Percentiles rank a stretch among this genome's conserved stretches.
phyloP scores from a whole-genome alignment of 2,797 vertebrate genomes.

The Brachyrhaphis roseni region DNA sequence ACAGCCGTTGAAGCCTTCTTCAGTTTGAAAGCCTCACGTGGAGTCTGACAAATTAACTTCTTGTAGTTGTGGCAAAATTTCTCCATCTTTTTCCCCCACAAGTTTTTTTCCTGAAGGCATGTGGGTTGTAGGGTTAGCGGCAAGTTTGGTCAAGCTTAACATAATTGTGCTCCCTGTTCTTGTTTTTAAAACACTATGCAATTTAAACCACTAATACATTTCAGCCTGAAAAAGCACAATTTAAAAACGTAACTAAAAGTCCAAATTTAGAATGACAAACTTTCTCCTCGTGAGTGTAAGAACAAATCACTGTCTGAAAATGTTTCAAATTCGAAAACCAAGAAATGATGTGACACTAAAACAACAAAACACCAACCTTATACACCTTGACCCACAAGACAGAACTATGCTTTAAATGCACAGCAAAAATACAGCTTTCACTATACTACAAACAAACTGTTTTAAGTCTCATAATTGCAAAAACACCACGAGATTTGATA shows the following conservation, averaged over 20 bases:
- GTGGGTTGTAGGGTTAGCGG: neutral
- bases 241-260: neutral
- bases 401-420: neutral
- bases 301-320: neutral
- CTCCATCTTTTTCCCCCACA: no score
- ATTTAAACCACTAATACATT: neutral
- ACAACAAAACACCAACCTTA: neutral
- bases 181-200: neutral
- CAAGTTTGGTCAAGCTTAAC: neutral
- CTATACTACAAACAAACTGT: neutral
- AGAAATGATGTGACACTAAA: neutral
- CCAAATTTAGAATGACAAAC: neutral
- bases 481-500: neutral
- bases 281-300: neutral
- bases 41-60: no score
- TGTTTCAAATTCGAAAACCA: neutral
- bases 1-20: no score
- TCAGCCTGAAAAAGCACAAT: neutral
- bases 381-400: neutral
- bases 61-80: no score
- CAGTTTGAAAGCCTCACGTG: no score
- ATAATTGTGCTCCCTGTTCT: neutral
- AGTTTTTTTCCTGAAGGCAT: no score
- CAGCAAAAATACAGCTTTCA: neutral
- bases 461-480: neutral